These are phyloP conservation scores for Catocala sponsa DNA, from an alignment of 2,888 invertebrate genomes.

Conservation along the genomic window DNA sequence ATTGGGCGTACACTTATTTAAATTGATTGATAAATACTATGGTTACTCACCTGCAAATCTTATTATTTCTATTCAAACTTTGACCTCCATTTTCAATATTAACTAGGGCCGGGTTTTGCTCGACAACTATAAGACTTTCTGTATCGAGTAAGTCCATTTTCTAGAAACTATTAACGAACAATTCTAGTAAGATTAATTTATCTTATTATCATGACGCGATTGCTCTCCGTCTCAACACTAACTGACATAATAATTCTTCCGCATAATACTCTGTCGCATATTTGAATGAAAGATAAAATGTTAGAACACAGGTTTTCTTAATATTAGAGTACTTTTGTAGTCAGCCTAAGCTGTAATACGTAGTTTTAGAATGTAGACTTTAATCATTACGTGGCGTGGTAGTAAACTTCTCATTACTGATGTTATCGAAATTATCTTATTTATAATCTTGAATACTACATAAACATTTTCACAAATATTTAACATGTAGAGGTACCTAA, in stretches of 20 bases:
- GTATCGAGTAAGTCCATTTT: constrained; percentile 34
- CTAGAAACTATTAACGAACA: neutral
- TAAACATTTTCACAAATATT: no score
- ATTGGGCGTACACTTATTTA: no score
- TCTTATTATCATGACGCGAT: constrained; percentile 31
- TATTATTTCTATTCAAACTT: constrained; percentile 10
- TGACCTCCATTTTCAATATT: constrained; percentile 24
- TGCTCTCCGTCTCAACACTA: constrained; percentile 28
- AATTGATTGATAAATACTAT: neutral
- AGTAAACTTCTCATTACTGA: no score
- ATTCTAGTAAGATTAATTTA: constrained; percentile 10
- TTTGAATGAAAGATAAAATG: constrained; percentile 46
- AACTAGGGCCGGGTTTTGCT: constrained; percentile 1
- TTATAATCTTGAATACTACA: no score
- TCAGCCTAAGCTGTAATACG: neutral
- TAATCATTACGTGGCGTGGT: no score
- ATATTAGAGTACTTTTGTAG: neutral
- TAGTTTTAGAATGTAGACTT: no score
- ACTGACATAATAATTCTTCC: constrained; percentile 44
- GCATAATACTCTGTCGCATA: constrained; percentile 31
- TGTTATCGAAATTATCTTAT: no score
- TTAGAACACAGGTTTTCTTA: constrained; percentile 18
- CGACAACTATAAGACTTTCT: constrained; percentile 25
- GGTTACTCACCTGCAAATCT: constrained; percentile 33
- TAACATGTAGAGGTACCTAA: no score